Evolutionary conservation across 2,797 vertebrate genomes (phyloP).

Genomic region (Microchirus variegatus): DNA sequence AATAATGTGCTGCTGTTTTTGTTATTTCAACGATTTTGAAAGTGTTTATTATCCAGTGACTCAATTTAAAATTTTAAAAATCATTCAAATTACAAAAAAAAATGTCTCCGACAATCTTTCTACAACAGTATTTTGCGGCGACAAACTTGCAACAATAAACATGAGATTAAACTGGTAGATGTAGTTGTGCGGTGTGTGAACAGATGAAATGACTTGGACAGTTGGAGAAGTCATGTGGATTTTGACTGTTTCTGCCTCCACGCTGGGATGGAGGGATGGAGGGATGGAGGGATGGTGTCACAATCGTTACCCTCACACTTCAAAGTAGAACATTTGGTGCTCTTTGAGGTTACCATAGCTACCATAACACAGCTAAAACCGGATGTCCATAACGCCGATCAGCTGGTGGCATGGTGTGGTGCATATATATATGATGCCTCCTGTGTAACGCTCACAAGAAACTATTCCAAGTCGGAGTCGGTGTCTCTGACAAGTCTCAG

Average conservation of each 20-base stretch:
- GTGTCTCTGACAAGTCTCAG: too few species aligned
- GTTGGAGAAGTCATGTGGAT: slow-evolving; percentile 39
- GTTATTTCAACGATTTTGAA: too few species aligned
- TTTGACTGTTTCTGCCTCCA: slow-evolving; percentile 34
- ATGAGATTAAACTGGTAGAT: not conserved
- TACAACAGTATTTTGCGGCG: too few species aligned
- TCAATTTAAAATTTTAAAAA: too few species aligned
- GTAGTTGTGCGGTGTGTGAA: not conserved
- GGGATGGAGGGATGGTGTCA: slow-evolving; percentile 54
- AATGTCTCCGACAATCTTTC: too few species aligned
- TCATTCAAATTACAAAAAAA: too few species aligned
- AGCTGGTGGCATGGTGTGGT: slow-evolving; percentile 55
- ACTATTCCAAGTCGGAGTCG: too few species aligned
- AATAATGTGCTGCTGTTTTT: too few species aligned
- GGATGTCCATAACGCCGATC: slow-evolving; percentile 78
- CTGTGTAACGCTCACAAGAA: too few species aligned
- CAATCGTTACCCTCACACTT: slow-evolving; percentile 77
- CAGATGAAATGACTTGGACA: slow-evolving; percentile 3
- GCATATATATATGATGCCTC: too few species aligned
- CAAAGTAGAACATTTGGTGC: slow-evolving; percentile 76
- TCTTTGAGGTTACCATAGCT: slow-evolving; percentile 82
- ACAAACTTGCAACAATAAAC: too few species aligned
- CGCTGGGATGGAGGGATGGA: slow-evolving; percentile 35
- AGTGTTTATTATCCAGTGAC: too few species aligned
- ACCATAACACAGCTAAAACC: slow-evolving; percentile 75